Base-by-base conservation (phyloP, 2,797 vertebrate genomes). In the Ptychadena robeensis region DNA sequence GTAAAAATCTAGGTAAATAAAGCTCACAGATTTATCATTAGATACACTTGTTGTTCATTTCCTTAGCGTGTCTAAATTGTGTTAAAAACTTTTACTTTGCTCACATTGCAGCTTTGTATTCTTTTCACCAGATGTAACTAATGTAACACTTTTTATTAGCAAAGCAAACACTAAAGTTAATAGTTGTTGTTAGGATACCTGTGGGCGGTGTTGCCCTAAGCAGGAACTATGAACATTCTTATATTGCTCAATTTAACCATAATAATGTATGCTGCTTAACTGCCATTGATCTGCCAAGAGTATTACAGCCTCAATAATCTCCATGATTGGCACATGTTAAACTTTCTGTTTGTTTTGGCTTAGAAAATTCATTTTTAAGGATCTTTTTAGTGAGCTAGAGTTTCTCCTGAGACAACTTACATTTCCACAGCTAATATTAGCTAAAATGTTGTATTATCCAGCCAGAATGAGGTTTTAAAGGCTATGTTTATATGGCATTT, bases 141-240 rank as follows among this genome's bases (percentile, higher is more conserved):
- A 59, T 32, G 66, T 68, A 75, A 40, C 30, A 67, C 30, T 34
- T 69, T 74, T 68, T 82, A 74, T 69, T 82, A 75, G 64, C 40
- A 53, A 53, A 73, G 70, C 79, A 81, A 73, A 73, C 31, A 53
- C 35, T 35, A 31, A 25, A 53, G 32, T 74, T 74, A 57, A 53
- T 67, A 57, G 25, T 31, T 71, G 35, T 66, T 66, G 28, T 73
- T 81, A 74, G 28, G 57, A 71, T 74, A 74, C 59, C 38, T 81
- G 53, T 73, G 28, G 69, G 31, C 30, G 14, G 30, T 44, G 28
- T 48, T 53, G 35, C 38, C 72, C 27, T 53, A 1, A 48, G 34
- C 37, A 27, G 70, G 61, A 53, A 35, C 71, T 81, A 38, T 28
- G 61, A 74, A 37, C 79, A 44, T 9, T 35, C 28, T 73, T 35